Percentiles rank a stretch among this genome's conserved stretches.
phyloP scores from a whole-genome alignment of 1,140 invertebrate genomes.

The Calephelis nemesis region DNA sequence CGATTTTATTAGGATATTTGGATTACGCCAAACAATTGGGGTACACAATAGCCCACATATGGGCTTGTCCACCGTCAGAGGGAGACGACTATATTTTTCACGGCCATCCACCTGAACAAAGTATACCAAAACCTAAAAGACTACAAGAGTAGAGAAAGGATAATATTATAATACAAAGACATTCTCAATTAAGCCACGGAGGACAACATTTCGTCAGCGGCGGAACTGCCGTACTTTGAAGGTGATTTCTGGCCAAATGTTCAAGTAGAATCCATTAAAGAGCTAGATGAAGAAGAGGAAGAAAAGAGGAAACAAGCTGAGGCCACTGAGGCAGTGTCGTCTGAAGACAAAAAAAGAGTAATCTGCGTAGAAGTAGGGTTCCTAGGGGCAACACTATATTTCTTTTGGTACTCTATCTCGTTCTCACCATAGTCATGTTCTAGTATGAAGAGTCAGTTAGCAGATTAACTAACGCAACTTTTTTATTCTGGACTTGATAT shows the following conservation, averaged over 20 bases:
- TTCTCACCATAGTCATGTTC: no score
- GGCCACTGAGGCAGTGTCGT: constrained; percentile 93
- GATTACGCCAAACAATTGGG: constrained; percentile 99
- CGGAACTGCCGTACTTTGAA: constrained; percentile 99
- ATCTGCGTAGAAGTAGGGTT: no score
- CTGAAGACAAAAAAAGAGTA: no score
- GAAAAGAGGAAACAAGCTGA: constrained; percentile 97
- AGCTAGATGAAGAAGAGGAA: constrained; percentile 98
- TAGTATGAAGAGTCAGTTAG: no score
- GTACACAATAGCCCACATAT: constrained; percentile 99
- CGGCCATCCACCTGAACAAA: constrained; percentile 99
- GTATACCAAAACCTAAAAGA: constrained; percentile 99
- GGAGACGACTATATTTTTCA: constrained; percentile 99
- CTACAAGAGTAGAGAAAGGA: constrained; percentile 98
- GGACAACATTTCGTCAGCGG: constrained; percentile 95
- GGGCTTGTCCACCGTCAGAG: constrained; percentile 99
- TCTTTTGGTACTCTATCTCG: no score
- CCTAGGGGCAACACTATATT: no score
- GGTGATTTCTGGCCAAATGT: constrained; percentile 99
- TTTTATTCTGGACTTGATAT: no score
- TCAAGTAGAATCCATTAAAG: constrained; percentile 99
- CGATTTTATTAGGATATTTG: constrained; percentile 98
- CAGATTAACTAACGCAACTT: no score
- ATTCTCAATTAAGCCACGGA: constrained; percentile 99
- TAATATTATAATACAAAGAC: constrained; percentile 99